Evolutionary conservation across 2,113 vertebrate genomes (phyloP), one percentile per base, ranked within the genome.

Genomic region (Grammomys dolichurus): DNA sequence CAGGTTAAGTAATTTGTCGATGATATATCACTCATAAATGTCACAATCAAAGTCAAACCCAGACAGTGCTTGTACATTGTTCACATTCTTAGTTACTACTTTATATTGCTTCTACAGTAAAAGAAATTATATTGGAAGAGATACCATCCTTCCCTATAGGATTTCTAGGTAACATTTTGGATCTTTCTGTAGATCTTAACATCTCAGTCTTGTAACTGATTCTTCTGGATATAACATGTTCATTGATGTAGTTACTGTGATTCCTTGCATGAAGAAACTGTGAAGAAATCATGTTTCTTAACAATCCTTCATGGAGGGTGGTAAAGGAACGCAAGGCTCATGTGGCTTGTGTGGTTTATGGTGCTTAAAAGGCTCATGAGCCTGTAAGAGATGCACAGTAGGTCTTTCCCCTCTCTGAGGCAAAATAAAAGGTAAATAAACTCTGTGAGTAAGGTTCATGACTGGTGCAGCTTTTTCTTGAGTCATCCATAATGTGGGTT

Each of bases 1-100:
- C 51, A 89, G 46, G 28, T 95, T 89, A 93, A 85, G 40, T 90
- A 88, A 86, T 28, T 95, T 95, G 60, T 40, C 72, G 63, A 93
- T 81, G 54, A 46, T 28, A 70, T 46, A 87, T 28, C 69, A 31
- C n/a, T 87, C 87, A 94, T 72, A 89, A 89, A 92, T 65, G 63
- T 78, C 75, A 90, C 36, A 76, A 16, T 20, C 86, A 54, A 88
- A 46, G 90, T 81, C 31, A 85, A 51, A 63, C 28, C 9, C 63
- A 69, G 48, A 70, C 51, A 76, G 33, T 72, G 43, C 95, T 85
- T 95, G 56, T 65, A 6, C 24, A 75, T 46, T 82, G 89, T 87
- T 75, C 22, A 60, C 60, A 48, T 24, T 92, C 43, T 95, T 84
- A 60, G 20, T 89, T 58, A 90, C 51, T 51, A 73, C 28, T 24